These are phyloP conservation scores for Podarcis muralis DNA, from an alignment of 2,113 vertebrate species.

Conservation along the genomic window DNA sequence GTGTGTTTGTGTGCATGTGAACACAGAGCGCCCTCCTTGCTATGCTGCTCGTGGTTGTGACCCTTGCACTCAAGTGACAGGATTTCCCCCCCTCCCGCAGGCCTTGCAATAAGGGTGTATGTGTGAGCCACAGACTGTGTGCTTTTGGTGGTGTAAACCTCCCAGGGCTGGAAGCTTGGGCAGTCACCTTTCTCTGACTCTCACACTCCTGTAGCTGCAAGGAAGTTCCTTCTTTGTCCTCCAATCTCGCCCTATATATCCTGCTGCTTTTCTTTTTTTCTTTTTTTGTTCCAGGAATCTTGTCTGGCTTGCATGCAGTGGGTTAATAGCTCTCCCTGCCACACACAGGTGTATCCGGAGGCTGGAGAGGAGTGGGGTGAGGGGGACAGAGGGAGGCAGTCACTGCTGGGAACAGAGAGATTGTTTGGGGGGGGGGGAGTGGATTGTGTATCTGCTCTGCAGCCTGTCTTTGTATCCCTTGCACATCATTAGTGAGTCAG, in stretches of 20 bases:
- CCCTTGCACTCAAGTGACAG: not conserved
- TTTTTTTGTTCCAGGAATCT: not conserved
- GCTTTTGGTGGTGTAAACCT: not conserved
- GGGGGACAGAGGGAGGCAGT: not conserved
- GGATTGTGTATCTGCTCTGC: slow-evolving; percentile 19
- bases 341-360: slow-evolving; percentile 23
- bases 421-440: not conserved
- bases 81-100: not conserved
- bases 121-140: not conserved
- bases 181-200: not conserved
- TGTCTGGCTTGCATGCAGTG: not conserved
- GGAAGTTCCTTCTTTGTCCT: not conserved
- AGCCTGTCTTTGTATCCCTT: rapidly evolving
- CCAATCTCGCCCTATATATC: too few species aligned
- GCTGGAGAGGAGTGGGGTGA: rapidly evolving
- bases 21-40: not conserved
- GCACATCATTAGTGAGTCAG: slow-evolving; percentile 26
- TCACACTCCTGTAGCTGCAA: not conserved
- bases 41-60: not conserved
- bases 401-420: not conserved
- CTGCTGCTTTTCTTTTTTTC: not conserved
- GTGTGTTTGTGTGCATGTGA: too few species aligned
- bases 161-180: not conserved
- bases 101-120: not conserved
- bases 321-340: not conserved